Evolutionary conservation across 2,797 vertebrate species (phyloP), one percentile per base, ranked within the genome.

Genomic region (Anableps anableps): DNA sequence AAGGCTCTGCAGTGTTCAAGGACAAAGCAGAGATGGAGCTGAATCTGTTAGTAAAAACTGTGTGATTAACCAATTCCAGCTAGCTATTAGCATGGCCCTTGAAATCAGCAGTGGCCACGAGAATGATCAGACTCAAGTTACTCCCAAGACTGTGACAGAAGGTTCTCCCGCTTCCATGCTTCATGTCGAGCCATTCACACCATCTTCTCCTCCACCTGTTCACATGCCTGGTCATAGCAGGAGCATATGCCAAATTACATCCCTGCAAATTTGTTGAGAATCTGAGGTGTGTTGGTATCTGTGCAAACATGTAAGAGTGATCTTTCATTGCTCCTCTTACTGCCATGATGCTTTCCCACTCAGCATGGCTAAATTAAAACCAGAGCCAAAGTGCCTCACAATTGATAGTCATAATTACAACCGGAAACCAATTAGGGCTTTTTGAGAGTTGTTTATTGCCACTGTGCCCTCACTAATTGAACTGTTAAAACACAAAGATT

Each of bases 371-470:
- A 76, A 92, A 93, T 87, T 85, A 86, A 91, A 94, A 83, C 62
- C 23, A 53, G 81, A 82, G 88, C 81, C 45, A 79, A 74, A 78
- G 81, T 72, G 86, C 88, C 89, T 92, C 86, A 85, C 82, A 91
- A 92, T 90, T 93, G 90, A 94, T 94, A 89, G 83, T 95, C 89
- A 95, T 95, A 94, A 95, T 95, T 93, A 94, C 83, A 87, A 89
- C 86, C 83, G 80, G 75, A 92, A 94, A 95, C 95, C 93, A 94
- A 91, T 96, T 93, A 91, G 76, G 26, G 55, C 86, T 88, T 95
- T n/a, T 90, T 92, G 78, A 88, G 91, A 89, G 86, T 88, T 89
- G 94, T 95, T 94, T 92, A 90, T 93, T 90, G 79, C 86, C 88
- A 87, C 90, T 81, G 85, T 82, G 89, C 84, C 87, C 87, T 83